A percentile compares a stretch with the other conserved stretches of the same genome.
These are phyloP conservation scores for Ochropleura plecta DNA, from an alignment of 2,888 invertebrate genomes.

Conservation along the genomic window DNA sequence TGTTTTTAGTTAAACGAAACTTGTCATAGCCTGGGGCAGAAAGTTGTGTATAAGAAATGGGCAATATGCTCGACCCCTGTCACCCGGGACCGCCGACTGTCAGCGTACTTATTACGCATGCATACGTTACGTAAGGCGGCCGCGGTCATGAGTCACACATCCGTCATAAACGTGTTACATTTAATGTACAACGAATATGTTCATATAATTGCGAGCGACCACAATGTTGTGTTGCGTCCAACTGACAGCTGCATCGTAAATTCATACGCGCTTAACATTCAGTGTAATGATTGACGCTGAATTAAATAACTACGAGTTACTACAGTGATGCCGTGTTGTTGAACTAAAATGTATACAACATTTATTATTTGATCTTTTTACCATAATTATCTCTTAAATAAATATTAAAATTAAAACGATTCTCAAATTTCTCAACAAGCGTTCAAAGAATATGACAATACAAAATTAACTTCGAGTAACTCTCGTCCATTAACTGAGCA, in stretches of 20 bases:
- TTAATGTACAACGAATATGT: conserved; percentile 34
- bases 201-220: conserved; percentile 21
- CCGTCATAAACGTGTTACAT: conserved; percentile 14
- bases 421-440: background rate
- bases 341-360: background rate
- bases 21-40: conserved; percentile 11
- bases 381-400: background rate
- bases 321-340: background rate
- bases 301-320: conserved; percentile 25
- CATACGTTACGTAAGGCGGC: conserved; percentile 2
- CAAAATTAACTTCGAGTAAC: background rate
- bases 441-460: background rate
- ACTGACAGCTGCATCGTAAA: conserved; percentile 41
- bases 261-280: conserved; percentile 42
- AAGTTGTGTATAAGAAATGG: conserved; percentile 12
- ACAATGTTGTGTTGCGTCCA: conserved; percentile 14
- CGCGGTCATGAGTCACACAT: background rate
- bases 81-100: conserved; percentile 15
- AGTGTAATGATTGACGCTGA: conserved; percentile 24
- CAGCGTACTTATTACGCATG: conserved; percentile 25
- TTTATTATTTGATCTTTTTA: background rate
- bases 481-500: background rate
- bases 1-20: conserved; percentile 21
- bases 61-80: conserved; percentile 21
- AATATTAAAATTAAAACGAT: background rate